phyloP scores from a whole-genome alignment of 2,113 vertebrate genomes.

The Phylloscopus whistleri region DNA sequence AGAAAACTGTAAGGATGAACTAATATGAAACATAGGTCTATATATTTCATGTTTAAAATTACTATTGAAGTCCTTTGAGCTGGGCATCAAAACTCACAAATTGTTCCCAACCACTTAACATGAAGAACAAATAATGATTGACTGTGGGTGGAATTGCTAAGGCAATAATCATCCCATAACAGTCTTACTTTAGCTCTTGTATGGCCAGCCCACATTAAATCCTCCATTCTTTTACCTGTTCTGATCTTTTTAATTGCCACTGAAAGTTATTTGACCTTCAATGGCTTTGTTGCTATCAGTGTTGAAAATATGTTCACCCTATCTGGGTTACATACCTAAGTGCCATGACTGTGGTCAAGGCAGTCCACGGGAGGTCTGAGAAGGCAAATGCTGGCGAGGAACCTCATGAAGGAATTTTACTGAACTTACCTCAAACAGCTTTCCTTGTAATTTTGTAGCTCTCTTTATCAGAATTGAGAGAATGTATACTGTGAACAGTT shows the following conservation, averaged over 20 bases:
- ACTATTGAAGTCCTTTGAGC: background rate
- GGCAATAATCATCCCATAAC: background rate
- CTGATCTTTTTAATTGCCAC: background rate
- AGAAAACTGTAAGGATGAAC: slow-evolving; percentile 76
- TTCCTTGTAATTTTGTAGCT: background rate
- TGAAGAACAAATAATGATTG: background rate
- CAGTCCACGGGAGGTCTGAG: background rate
- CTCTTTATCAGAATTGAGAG: background rate
- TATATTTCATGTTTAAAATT: background rate
- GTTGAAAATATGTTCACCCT: background rate
- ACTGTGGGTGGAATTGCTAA: background rate
- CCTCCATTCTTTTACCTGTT: background rate
- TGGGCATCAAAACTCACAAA: background rate
- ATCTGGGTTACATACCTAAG: background rate
- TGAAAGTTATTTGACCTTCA: background rate
- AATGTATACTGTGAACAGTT: background rate
- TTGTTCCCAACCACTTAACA: background rate
- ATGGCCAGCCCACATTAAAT: background rate
- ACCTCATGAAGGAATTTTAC: background rate
- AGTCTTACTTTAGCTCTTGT: background rate
- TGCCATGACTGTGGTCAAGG: background rate
- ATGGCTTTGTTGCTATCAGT: background rate
- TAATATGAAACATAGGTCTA: background rate
- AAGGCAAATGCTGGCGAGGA: background rate
- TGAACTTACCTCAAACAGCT: background rate